Evolutionary conservation across 2,888 invertebrate species (phyloP).

Genomic region (Thymelicus acteon): DNA sequence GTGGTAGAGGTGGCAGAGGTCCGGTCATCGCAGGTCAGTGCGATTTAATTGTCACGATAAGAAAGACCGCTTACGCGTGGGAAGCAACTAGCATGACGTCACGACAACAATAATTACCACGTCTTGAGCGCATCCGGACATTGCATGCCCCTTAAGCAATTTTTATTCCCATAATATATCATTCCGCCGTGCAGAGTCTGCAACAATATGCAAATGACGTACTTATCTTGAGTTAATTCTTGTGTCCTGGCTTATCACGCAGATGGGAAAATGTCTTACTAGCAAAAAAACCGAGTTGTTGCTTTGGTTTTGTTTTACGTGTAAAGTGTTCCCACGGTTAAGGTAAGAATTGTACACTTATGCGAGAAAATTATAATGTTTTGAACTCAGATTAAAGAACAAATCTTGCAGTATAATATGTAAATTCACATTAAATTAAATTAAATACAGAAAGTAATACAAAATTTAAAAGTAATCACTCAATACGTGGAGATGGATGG

Average conservation of each 20-base stretch:
- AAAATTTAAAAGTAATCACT: too few relatives aligned
- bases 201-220: slow-evolving; percentile 35
- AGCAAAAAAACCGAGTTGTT: neutral
- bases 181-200: slow-evolving; percentile 17
- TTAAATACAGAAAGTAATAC: too few relatives aligned
- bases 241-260: slow-evolving; percentile 27
- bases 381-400: too few relatives aligned
- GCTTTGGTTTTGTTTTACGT: slow-evolving; percentile 24
- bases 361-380: neutral
- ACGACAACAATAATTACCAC: slow-evolving; percentile 58
- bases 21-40: slow-evolving; percentile 61
- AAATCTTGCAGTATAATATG: neutral
- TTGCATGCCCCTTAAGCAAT: slow-evolving; percentile 17
- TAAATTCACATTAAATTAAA: too few relatives aligned
- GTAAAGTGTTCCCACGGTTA: slow-evolving; percentile 1
- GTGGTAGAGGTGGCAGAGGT: slow-evolving; percentile 44
- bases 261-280: slow-evolving; percentile 25
- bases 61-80: slow-evolving; percentile 61
- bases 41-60: slow-evolving; percentile 73
- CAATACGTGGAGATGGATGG: too few relatives aligned
- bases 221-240: slow-evolving; percentile 29
- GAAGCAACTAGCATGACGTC: slow-evolving; percentile 63
- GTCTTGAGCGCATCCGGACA: slow-evolving; percentile 55
- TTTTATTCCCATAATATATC: slow-evolving; percentile 36
- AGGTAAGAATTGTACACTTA: neutral